Evolutionary conservation across 2,797 vertebrate species (phyloP).

Genomic region (Leptodactylus fallax): DNA sequence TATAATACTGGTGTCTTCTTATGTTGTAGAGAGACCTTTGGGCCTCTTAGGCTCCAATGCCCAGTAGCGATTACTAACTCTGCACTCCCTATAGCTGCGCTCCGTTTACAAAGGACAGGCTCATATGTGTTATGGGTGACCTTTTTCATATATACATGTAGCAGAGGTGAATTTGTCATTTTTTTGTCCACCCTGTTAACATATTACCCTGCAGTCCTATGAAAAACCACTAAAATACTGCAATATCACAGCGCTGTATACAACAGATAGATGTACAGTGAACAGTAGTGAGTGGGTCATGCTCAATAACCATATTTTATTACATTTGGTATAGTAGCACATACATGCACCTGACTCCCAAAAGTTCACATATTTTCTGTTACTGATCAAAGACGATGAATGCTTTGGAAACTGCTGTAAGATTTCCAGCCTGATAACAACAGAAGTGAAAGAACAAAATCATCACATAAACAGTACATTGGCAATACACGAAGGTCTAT

Average conservation of each 20-base stretch:
- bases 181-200: too few relatives aligned
- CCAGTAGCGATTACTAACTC: too few relatives aligned
- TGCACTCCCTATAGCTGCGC: too few relatives aligned
- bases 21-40: too few relatives aligned
- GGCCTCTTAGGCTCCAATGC: too few relatives aligned
- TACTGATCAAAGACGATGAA: neutral
- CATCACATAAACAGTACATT: neutral
- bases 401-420: neutral
- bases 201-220: neutral
- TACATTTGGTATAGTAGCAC: neutral
- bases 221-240: neutral
- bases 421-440: conserved; percentile 3
- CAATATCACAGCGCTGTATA: neutral
- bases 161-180: too few relatives aligned
- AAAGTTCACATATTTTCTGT: neutral
- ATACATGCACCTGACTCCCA: neutral
- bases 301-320: neutral
- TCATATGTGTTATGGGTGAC: too few relatives aligned
- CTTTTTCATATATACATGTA: too few relatives aligned
- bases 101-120: too few relatives aligned
- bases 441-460: conserved; percentile 12
- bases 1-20: too few relatives aligned
- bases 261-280: too few relatives aligned
- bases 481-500: neutral
- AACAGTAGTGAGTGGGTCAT: neutral